Base-by-base conservation (phyloP, 2,888 invertebrate genomes). In the Caenorhabditis zanzibari region DNA sequence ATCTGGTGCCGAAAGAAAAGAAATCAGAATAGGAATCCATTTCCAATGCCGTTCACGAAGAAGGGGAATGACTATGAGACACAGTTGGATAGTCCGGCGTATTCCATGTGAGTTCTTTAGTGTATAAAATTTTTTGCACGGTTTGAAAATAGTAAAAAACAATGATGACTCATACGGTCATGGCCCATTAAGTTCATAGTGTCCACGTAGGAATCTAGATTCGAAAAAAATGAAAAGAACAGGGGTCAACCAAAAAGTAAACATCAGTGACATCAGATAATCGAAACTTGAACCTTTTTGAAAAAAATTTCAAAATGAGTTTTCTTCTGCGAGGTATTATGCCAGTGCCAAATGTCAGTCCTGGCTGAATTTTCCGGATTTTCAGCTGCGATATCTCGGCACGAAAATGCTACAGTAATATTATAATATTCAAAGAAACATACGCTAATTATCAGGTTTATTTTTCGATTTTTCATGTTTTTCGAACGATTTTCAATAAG, bases 1-100 rank as follows among this genome's bases (percentile, higher is more conserved):
- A 85, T 80, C 59, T 81, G 86, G 71, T 85, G 82, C 56, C 38
- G 74, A 19, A 63, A 64, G 35, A 38, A 77, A 19, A 56, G 71
- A 24, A 41, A 41, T 12, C 66, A 66, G 44, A 83, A 73, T 47
- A 41, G 64, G 10, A 77, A 75, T 35, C 74, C 68, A 2, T 85
- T 85, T 19, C 85, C 85, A 14, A 38, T 84, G 26, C 85, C 83
- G 28, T 79, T 81, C 26, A 58, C 83, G n/a, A 82, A 76, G 19
- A 81, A 74, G 41, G 72, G 35, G 0, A 85, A 85, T 73, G 75
- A 79, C 26, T 85, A 85, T 76, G 85, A 81, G 22, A 61, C 77
- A 16, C 85, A 85, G 22, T 49, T 81, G 47, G 82, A 85, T 58
- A 85, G 85, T 71, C 85, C 85, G 16, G 81, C 77, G 19, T 76